Evolutionary conservation across 2,113 vertebrate genomes (phyloP), one percentile per base, ranked within the genome.

Genomic region (Oryzias melastigma): DNA sequence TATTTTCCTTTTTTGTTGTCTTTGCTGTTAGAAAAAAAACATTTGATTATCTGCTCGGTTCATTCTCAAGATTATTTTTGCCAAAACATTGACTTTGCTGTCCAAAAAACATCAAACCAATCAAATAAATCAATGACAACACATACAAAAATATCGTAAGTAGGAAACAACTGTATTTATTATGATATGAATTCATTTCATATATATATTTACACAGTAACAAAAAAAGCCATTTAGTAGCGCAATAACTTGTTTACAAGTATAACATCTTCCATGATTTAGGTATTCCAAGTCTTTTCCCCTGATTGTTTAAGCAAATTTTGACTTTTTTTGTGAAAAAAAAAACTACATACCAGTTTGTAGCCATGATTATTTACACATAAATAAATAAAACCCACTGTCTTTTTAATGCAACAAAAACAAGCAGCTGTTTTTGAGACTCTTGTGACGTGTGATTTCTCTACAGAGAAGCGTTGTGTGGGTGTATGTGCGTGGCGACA

Each of bases 121-220:
- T 4, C 44, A 17, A 8, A 19, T 1, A 47, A 47, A 47, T 47
- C 13, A 59, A 43, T 52, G 14, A 71, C 18, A 5, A 18, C 8
- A 67, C 10, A 58, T 18, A 29, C 22, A 22, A n/a, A 5, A 51
- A 17, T 63, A 65, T 68, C 66, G 65, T 93, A 96, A 83, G 83
- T 91, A 92, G 55, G 85, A 92, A 91, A 91, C 85, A 83, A 89
- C 55, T 83, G 85, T 90, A 86, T 92, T 92, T 87, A 86, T 90
- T 91, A 89, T 88, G 81, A 90, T 91, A 91, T 91, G 85, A 90
- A 90, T 89, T 85, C 86, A 84, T 85, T 78, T 77, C 53, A 60
- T 62, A 62, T 58, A 54, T 91, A 89, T 91, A 74, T 90, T 91
- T 85, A 92, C 69, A 86, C 63, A 84, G 77, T 83, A 88, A 88